These are phyloP conservation scores for Nasonia vitripennis DNA, from an alignment of 1,140 invertebrate genomes.

Conservation along the genomic window DNA sequence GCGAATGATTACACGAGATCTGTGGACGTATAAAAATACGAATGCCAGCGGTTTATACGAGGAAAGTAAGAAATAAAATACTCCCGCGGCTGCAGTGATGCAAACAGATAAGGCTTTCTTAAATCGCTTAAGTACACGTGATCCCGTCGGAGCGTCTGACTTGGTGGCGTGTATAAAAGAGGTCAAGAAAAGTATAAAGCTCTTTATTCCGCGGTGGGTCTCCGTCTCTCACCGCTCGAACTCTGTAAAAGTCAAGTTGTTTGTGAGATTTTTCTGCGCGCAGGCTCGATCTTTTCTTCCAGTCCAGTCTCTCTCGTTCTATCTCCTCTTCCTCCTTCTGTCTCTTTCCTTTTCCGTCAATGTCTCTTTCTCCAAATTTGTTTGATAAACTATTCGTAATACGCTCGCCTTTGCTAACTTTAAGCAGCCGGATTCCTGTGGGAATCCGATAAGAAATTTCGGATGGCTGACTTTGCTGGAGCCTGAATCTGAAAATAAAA, in stretches of 20 bases:
- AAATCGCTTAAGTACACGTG: slow-evolving; percentile 55
- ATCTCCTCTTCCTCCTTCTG: background rate
- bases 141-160: slow-evolving; percentile 49
- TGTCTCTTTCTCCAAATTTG: slow-evolving; percentile 34
- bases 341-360: background rate
- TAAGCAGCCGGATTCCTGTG: background rate
- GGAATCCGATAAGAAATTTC: too few relatives aligned
- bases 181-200: slow-evolving; percentile 51
- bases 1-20: background rate
- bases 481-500: too few relatives aligned
- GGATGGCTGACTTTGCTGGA: too few relatives aligned
- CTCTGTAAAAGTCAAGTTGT: slow-evolving; percentile 47
- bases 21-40: background rate
- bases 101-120: slow-evolving; percentile 52
- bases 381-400: slow-evolving; percentile 22
- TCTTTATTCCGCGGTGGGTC: slow-evolving; percentile 38
- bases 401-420: background rate
- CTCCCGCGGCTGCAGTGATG: slow-evolving; percentile 25
- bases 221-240: slow-evolving; percentile 25
- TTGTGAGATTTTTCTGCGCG: slow-evolving; percentile 28
- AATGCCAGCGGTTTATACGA: background rate
- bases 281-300: background rate
- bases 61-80: slow-evolving; percentile 26
- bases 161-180: slow-evolving; percentile 36
- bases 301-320: background rate